Evolutionary conservation across 2,113 vertebrate species (phyloP), one percentile per base, ranked within the genome.

Genomic region (Chaetops frenatus): DNA sequence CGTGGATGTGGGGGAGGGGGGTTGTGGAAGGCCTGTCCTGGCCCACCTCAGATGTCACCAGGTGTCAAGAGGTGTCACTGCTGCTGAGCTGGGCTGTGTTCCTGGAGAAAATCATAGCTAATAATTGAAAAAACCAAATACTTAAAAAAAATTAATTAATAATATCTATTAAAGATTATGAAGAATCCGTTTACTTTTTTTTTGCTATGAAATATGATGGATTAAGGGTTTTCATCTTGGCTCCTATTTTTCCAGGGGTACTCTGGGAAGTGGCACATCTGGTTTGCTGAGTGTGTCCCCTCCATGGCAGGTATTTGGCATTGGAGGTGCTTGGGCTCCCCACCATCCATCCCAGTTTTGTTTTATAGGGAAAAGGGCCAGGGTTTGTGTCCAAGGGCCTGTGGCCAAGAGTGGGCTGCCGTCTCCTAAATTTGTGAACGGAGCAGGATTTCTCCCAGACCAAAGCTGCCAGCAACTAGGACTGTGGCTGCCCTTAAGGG

Each of bases 11-110:
- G 48, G 7, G 24, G 16, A 45, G 6, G 24, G 5, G 20, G 13
- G 3, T 11, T 54, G 47, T 8, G 4, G 48, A 70, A 62, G 22
- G 14, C 7, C 18, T 72, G 7, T 62, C 38, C 33, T 62, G 47
- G 27, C 27, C 10, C 8, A 60, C 12, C 12, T 44, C 47, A 71
- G 17, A 14, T 71, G 25, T 44, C 0, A 0, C 8, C 33, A 72
- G 6, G 9, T 22, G 18, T 62, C 38, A 53, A 33, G 27, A 53
- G 3, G 11, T 36, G 7, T 36, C 22, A 83, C 9, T 36, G 27
- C 38, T 22, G 21, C 47, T 53, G 22, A 53, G 27, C 11, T 21
- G 33, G 21, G 13, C 16, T 61, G 17, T 3, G 4, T 53, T 31
- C 36, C 54, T 44, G 25, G 38, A 44, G 33, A 62, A 36, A 62